Percentiles rank a stretch among this genome's conserved stretches.
phyloP scores from a whole-genome alignment of 2,113 vertebrate genomes.

The Mobula hypostoma region DNA sequence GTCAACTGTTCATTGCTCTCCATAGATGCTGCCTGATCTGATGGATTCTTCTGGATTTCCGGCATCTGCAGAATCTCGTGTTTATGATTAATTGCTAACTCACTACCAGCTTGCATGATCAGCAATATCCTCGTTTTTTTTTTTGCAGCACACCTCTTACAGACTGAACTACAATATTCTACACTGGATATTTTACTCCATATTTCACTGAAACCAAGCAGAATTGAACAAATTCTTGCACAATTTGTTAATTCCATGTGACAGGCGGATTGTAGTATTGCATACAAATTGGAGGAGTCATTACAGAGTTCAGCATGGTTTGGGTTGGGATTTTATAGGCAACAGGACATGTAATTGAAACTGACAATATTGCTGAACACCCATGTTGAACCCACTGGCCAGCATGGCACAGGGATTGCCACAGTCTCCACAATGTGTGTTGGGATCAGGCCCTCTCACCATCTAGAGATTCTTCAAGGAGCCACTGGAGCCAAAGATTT shows the following conservation, averaged over 20 bases:
- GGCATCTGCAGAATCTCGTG: no score
- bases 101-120: no score
- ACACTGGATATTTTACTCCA: background rate
- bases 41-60: no score
- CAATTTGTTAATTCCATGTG: background rate
- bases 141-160: no score
- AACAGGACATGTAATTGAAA: background rate
- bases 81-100: no score
- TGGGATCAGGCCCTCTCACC: background rate
- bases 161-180: no score
- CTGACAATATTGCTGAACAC: background rate
- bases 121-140: no score
- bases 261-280: background rate
- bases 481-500: background rate
- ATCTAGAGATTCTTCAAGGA: background rate
- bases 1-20: no score
- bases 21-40: no score
- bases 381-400: background rate
- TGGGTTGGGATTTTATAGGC: background rate
- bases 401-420: background rate
- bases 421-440: background rate
- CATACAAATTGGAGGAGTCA: background rate
- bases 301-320: background rate
- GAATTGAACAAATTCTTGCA: background rate
- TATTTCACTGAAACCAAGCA: background rate